Evolutionary conservation across 2,888 invertebrate species (phyloP), one percentile per base, ranked within the genome.

Genomic region (Eudemis profundana): DNA sequence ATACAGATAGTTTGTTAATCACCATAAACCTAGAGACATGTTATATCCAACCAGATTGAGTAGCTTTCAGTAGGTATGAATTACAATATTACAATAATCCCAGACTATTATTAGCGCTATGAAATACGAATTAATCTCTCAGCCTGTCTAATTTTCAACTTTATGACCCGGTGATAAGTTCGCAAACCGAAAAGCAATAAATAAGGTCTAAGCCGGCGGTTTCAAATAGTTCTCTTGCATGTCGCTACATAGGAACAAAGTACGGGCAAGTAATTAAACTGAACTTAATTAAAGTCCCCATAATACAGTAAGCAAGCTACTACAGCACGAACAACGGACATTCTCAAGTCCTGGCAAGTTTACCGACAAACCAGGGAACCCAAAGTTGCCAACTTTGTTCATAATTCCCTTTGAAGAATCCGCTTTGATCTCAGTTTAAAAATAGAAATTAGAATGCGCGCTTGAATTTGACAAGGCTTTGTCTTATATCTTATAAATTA

Each of bases 331-430:
- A 75, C 78, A 78, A 72, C 76, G 79, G 76, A 76, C 76, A 75
- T 65, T 57, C 63, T 66, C 65, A 62, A 67, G 68, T 60, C 69
- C 71, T 72, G 70, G 61, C 71, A 82, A 84, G 76, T 83, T 83
- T 71, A 76, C 77, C 79, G 83, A 84, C 84, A 83, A 83, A 82
- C 82, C 82, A 77, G 79, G 82, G 76, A 82, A 81, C 81, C 84
- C 80, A 75, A 81, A 82, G 80, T 82, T 82, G 76, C 78, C 73
- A 85, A 86, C 83, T 84, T 84, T 80, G 79, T 82, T 78, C 84
- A 85, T 85, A 86, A 87, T 82, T 83, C 81, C 81, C 84, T 85
- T 86, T 83, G 80, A 83, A 83, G 82, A 70, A 69, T 71, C 66
- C 76, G 69, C 75, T 78, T 79, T 78, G 75, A 73, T 69, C 71